Base-by-base conservation (phyloP, 2,888 invertebrate species). In the Polydrusus cervinus region DNA sequence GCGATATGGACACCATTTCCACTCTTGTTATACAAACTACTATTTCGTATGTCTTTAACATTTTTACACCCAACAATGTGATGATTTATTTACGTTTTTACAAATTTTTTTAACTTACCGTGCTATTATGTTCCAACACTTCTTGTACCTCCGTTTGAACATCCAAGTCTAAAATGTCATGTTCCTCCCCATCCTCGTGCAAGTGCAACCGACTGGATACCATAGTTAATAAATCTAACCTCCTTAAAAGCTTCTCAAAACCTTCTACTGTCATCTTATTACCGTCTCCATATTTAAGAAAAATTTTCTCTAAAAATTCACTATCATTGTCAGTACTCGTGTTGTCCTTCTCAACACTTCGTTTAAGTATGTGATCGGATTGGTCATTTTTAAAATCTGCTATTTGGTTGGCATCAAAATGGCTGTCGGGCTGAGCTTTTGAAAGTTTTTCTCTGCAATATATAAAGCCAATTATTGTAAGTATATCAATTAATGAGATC, bases 291-390 rank as follows among this genome's bases (percentile, higher is more conserved):
- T 91, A 94, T 82, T 90, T 87, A 51, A 88, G 87, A 84, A 95
- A 94, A 70, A 95, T 89, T 84, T 92, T 90, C 75, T 90, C 90
- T 64, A 94, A 87, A 83, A 92, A 94, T 65, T 90, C 89, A 49
- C 89, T 66, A 69, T 79, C 78, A 68, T 60, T 78, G 61, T 75
- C 75, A 16, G 40, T 38, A 38, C 49, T 53, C 8, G 16, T 55
- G 18, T 60, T 60, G 9, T 38, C 47, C 16, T 61, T 60, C 10
- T 76, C 69, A 16, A 71, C 14, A 30, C 53, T 66, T 40, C 69
- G 30, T 57, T 57, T 71, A 11, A 57, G 40, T 25, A 49, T 20
- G 57, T 89, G 78, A 66, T 64, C 51, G 11, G 25, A 8, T 55
- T 30, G 30, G 60, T 60, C 45, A 60, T 64, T 68, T 53, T 25